Conservation (phyloP, 2,113 vertebrate species). For the Phaethon lepturus region DNA sequence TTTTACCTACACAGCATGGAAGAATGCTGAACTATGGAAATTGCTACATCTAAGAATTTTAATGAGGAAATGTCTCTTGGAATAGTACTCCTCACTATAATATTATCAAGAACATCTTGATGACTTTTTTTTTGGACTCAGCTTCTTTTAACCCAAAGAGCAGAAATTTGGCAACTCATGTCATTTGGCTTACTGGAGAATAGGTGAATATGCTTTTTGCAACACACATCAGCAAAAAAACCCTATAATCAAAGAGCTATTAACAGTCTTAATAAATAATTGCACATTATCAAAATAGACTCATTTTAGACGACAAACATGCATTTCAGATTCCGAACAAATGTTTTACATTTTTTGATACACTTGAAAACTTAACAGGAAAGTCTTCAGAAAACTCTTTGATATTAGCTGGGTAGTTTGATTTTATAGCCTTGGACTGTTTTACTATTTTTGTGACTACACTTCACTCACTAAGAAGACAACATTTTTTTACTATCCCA, state of each 20-base stretch:
- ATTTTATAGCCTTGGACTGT: background rate
- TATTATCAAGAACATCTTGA: constrained; percentile 25
- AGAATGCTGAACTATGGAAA: background rate
- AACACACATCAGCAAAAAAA: background rate
- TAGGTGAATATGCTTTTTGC: background rate
- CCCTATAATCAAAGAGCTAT: background rate
- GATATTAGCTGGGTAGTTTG: background rate
- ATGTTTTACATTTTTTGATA: background rate
- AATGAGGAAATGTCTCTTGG: background rate
- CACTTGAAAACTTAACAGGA: background rate
- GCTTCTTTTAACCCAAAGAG: constrained; percentile 1
- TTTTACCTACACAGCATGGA: background rate
- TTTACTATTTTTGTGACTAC: background rate
- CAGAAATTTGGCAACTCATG: background rate
- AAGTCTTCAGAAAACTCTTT: background rate
- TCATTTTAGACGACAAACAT: background rate
- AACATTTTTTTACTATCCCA: background rate
- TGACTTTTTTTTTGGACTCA: background rate
- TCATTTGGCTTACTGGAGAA: background rate
- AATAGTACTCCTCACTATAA: constrained; percentile 16
- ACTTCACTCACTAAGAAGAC: background rate
- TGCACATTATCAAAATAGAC: background rate
- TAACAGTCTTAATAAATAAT: background rate
- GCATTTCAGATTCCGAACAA: background rate
- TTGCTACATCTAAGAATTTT: background rate